Conservation (phyloP, 2,888 invertebrate species). For the Nasonovia ribisnigri region DNA sequence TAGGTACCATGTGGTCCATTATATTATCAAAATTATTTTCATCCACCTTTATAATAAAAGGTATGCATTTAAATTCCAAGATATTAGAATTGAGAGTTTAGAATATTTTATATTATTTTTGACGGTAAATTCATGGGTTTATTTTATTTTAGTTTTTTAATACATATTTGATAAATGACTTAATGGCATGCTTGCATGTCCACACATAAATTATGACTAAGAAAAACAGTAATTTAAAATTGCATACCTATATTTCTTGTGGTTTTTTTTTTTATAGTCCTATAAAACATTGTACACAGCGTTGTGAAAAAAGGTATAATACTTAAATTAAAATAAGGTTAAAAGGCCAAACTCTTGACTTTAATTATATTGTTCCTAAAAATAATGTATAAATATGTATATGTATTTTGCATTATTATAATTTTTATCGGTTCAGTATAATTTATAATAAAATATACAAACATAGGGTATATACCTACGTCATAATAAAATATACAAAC, state of each 20-base stretch:
- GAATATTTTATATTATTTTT: background rate
- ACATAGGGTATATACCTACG: background rate
- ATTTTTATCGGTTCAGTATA: background rate
- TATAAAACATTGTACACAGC: background rate
- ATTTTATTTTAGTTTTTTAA: background rate
- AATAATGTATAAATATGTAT: constrained; percentile 10
- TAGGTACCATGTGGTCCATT: background rate
- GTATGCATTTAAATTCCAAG: background rate
- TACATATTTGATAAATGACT: constrained; percentile 21
- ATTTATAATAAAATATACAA: background rate
- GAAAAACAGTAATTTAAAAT: constrained; percentile 9
- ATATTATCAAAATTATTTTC: background rate
- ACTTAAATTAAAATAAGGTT: constrained; percentile 18
- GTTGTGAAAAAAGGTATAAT: background rate
- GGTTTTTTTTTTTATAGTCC: background rate
- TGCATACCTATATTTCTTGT: background rate
- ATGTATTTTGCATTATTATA: background rate
- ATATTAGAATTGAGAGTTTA: background rate
- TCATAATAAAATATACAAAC: too few species aligned
- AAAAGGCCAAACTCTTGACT: constrained; percentile 5
- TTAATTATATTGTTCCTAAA: background rate
- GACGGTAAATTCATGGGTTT: background rate
- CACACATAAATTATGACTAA: background rate
- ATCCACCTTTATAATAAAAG: background rate
- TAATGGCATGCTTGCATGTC: constrained; percentile 31